A percentile compares a stretch with the other conserved stretches of the same genome.
Evolutionary conservation across 1,140 invertebrate species (phyloP).

Genomic region (Mercenaria mercenaria): DNA sequence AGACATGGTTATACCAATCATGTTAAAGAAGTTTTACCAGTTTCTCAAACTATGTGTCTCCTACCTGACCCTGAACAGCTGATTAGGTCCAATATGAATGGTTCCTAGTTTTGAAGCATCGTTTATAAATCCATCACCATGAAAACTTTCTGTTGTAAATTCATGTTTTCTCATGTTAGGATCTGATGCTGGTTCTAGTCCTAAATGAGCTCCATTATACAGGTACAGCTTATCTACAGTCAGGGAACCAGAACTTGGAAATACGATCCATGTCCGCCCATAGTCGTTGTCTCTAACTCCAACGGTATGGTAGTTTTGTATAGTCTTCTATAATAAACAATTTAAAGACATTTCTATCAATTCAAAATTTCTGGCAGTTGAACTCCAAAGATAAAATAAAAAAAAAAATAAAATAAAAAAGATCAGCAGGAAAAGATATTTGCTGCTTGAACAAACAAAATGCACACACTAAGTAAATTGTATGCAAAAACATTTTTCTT

Average conservation of each 20-base stretch:
- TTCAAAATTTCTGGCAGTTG: too few species aligned
- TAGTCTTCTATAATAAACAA: constrained; percentile 39
- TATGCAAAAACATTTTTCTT: too few species aligned
- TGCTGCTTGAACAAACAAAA: too few species aligned
- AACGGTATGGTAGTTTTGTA: constrained; percentile 27
- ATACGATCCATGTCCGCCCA: constrained; percentile 77
- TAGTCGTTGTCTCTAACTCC: constrained; percentile 65
- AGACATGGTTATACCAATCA: too few species aligned
- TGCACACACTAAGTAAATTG: too few species aligned
- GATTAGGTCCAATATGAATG: constrained; percentile 74
- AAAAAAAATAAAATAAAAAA: too few species aligned
- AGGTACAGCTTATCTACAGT: constrained; percentile 74
- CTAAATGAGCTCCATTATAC: constrained; percentile 77
- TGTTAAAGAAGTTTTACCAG: too few species aligned
- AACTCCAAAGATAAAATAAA: too few species aligned
- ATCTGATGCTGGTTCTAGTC: constrained; percentile 70
- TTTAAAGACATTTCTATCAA: too few species aligned
- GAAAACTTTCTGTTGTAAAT: constrained; percentile 60
- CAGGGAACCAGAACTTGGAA: constrained; percentile 53
- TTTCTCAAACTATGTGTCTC: too few species aligned
- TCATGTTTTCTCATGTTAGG: constrained; percentile 25
- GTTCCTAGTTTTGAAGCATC: constrained; percentile 68
- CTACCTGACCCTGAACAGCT: constrained; percentile 64
- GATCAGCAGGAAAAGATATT: too few species aligned
- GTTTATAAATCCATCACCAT: constrained; percentile 69